phyloP scores from a whole-genome alignment of 2,797 vertebrate genomes.

The Danio jaintianensis region DNA sequence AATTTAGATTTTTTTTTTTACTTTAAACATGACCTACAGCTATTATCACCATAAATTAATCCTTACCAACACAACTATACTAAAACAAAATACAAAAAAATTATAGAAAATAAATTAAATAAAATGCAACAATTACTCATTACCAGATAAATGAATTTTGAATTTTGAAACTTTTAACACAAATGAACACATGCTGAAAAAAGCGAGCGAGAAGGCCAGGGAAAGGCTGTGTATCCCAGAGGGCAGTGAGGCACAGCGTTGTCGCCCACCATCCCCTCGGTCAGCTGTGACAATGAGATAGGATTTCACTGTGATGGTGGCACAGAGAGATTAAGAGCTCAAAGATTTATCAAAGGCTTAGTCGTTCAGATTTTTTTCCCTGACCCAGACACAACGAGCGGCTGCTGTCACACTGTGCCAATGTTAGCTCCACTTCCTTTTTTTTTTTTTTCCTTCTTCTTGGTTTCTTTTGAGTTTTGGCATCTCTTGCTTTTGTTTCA shows the following conservation, averaged over 20 bases:
- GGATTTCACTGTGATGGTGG: slow-evolving; percentile 76
- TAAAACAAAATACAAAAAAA: too few relatives aligned
- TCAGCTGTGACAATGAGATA: slow-evolving; percentile 75
- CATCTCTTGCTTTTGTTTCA: neutral
- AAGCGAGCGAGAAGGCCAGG: neutral
- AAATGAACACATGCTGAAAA: too few relatives aligned
- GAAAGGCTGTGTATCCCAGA: neutral
- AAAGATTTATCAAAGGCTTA: slow-evolving; percentile 81
- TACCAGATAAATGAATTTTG: too few relatives aligned
- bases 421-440: slow-evolving; percentile 1
- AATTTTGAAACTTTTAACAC: too few relatives aligned
- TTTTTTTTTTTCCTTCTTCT: neutral
- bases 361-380: slow-evolving; percentile 69
- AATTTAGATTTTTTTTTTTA: neutral
- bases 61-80: neutral
- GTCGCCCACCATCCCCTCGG: slow-evolving; percentile 43
- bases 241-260: slow-evolving; percentile 36
- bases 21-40: neutral
- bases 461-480: slow-evolving; percentile 3
- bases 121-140: too few relatives aligned
- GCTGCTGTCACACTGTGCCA: slow-evolving; percentile 67
- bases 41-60: slow-evolving; percentile 12
- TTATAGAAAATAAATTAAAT: too few relatives aligned
- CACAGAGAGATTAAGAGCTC: slow-evolving; percentile 77
- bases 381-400: slow-evolving; percentile 65